Base-by-base conservation (phyloP, 2,888 invertebrate genomes). In the Odontothrips loti region DNA sequence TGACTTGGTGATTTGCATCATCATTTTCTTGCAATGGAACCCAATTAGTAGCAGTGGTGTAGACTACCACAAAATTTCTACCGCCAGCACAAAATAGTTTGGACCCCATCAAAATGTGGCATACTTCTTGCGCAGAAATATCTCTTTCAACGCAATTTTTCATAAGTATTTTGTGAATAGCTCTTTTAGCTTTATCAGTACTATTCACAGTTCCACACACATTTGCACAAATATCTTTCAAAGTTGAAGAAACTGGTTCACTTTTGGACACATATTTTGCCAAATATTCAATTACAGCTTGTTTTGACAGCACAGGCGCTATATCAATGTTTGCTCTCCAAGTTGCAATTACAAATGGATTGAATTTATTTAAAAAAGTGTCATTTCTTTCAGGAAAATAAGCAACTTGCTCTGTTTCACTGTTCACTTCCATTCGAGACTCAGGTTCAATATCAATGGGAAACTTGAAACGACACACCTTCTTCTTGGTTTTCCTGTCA, bases 311-410 rank as follows among this genome's bases (percentile, higher is more conserved):
- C 10, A 83, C 80, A 8, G 80, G 27, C 0, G 63, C 47, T 27
- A 83, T 79, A 20, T 83, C 83, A 27, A 80, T 83, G 79, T 83
- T 83, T 0, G 83, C 83, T 58, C 83, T 23, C 83, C 83, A 83
- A 0, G 58, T 10, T 23, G 63, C 79, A 51, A 80, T 80, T 11
- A 81, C 34, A 34, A 79, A 82, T 43, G 75, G 79, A 63, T 68
- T 80, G 23, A 20, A 80, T 15, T 4, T 80, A 1, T 12, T 68
- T 79, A 79, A 23, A 11, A 23, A 48, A 15, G 47, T 81, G 80
- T 80, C 81, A 83, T 83, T 27, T 79, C 79, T 79, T 81, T 79
- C n/a, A 8, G 81, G 27, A 29, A 29, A 1, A 58, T 23, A 43
- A 58, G 23, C 27, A 2, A 48, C 1, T 27, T 23, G 9, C 15